Conservation (phyloP, 1,140 invertebrate species). For the Diabrotica undecimpunctata region DNA sequence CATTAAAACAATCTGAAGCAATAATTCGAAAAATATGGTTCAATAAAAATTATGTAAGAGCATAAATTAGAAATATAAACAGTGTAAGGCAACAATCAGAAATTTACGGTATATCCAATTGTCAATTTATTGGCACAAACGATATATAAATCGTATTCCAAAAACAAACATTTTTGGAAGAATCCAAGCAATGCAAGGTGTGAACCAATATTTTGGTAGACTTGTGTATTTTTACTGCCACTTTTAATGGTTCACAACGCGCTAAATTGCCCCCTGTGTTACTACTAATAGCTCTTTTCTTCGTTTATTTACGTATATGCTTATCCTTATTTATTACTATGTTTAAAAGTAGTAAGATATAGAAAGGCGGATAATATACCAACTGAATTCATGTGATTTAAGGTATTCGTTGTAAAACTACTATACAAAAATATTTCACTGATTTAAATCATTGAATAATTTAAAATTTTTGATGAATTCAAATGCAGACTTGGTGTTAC, state of each 20-base stretch:
- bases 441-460: too few relatives aligned
- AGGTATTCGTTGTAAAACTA: too few relatives aligned
- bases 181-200: background rate
- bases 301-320: background rate
- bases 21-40: background rate
- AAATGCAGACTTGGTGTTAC: too few relatives aligned
- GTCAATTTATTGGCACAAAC: background rate
- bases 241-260: background rate
- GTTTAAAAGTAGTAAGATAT: background rate
- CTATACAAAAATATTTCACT: too few relatives aligned
- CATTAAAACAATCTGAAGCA: background rate
- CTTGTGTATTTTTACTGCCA: background rate
- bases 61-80: background rate
- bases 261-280: background rate
- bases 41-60: constrained; percentile 3
- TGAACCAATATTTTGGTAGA: background rate
- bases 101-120: background rate
- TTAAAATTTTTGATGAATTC: too few relatives aligned
- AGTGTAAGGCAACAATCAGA: background rate
- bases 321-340: background rate
- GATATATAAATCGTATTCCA: background rate
- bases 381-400: too few relatives aligned
- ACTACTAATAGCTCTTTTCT: background rate
- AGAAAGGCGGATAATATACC: background rate
- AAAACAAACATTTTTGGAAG: background rate